Percentiles rank a stretch among this genome's conserved stretches.
phyloP scores from a whole-genome alignment of 2,113 vertebrate species.

The Nestor notabilis region DNA sequence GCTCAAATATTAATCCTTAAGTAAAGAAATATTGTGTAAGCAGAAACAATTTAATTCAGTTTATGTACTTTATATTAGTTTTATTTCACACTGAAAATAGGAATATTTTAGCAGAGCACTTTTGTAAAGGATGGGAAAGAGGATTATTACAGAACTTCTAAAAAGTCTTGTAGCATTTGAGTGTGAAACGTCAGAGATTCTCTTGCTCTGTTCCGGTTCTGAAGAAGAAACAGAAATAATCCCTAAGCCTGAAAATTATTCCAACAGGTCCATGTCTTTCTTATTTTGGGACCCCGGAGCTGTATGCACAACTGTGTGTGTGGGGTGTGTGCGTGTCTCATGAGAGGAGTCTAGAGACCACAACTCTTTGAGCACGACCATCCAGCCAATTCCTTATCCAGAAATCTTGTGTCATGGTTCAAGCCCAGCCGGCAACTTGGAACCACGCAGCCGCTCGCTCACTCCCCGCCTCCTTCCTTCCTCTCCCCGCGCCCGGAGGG shows the following conservation, averaged over 20 bases:
- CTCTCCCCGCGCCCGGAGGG: too few relatives aligned
- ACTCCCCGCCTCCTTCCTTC: too few relatives aligned
- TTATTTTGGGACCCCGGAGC: too few relatives aligned
- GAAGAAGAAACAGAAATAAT: neutral
- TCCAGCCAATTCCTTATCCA: too few relatives aligned
- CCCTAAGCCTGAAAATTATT: neutral
- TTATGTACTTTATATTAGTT: neutral
- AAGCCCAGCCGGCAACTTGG: too few relatives aligned
- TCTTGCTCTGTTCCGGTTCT: neutral
- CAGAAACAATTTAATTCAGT: neutral
- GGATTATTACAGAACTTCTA: neutral
- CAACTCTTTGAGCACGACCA: too few relatives aligned
- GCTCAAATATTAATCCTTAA: neutral
- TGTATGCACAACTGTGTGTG: too few relatives aligned
- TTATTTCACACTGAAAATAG: neutral
- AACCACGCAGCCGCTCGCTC: too few relatives aligned
- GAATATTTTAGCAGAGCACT: neutral
- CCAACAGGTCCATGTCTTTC: neutral
- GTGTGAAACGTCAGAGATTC: neutral
- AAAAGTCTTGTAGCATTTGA: neutral
- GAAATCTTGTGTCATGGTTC: too few relatives aligned
- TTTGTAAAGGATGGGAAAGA: neutral
- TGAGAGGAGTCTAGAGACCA: too few relatives aligned
- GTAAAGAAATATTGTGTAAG: neutral
- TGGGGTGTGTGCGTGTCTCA: too few relatives aligned